Conservation (phyloP, 2,113 vertebrate species). For the Limnothrissa miodon region DNA sequence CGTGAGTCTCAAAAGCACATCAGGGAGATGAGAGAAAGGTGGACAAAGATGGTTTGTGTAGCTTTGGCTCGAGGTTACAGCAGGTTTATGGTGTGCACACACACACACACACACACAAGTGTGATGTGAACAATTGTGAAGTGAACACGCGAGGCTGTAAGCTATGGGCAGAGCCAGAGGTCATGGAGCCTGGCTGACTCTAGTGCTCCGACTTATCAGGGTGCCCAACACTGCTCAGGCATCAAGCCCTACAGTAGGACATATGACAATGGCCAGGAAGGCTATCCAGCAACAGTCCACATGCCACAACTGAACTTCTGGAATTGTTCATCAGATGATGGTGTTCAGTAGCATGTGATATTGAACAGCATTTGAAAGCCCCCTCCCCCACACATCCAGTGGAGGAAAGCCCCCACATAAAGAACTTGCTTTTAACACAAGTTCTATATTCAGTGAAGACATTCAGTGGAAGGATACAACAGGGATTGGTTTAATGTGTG, state of each 20-base stretch:
- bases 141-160: background rate
- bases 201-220: background rate
- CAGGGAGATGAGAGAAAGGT: background rate
- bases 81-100: background rate
- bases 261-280: background rate
- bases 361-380: background rate
- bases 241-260: background rate
- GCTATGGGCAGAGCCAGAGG: background rate
- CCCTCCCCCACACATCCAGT: too few relatives aligned
- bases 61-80: background rate
- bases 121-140: too few relatives aligned
- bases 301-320: background rate
- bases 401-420: too few relatives aligned
- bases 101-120: background rate
- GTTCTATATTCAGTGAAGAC: background rate
- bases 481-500: too few relatives aligned
- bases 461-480: too few relatives aligned
- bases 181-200: background rate
- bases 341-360: background rate
- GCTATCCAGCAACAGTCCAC: background rate
- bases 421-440: too few relatives aligned
- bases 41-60: background rate
- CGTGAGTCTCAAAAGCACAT: constrained; percentile 71
- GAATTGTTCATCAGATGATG: background rate
- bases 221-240: background rate